Evolutionary conservation across 64 coral and sea anemone species (phyloP), one percentile per base, ranked within the genome.

Genomic region (Dendrophyllia cribrosa): DNA sequence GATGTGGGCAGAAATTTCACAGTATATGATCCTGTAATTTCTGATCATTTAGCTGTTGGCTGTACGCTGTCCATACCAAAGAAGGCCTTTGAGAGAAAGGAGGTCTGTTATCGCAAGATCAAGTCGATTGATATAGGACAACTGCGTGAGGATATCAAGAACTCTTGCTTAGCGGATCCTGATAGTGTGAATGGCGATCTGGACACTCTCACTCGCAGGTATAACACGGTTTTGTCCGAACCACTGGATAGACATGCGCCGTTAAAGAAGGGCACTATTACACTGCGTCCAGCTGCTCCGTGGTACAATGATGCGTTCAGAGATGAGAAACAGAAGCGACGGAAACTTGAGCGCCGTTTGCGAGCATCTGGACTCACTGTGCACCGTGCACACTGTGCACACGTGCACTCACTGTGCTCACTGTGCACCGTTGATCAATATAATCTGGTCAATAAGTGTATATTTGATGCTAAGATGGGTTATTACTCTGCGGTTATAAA

Each of bases 341-440:
- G 85, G 19, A 74, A 22, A 17, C 47, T 74, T 5, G 71, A 88
- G 59, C 66, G 53, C 3, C 75, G 69, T 89, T 85, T 79, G 90
- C 79, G 90, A n/a, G 52, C 47, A 59, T 83, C 89, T 70, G 50
- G 78, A 15, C 75, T 91, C 26, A 83, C 89, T 73, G 79, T 85
- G 23, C 63, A 92, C 58, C 23, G 70, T 3, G 79, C 85, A 76
- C 55, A 75, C 24, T 92, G 21, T 85, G n/a, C n/a, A n/a, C n/a
- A n/a, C n/a, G n/a, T n/a, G n/a, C n/a, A n/a, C n/a, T n/a, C n/a
- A n/a, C n/a, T n/a, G n/a, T n/a, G n/a, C n/a, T n/a, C n/a, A n/a
- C n/a, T n/a, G n/a, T n/a, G n/a, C n/a, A n/a, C n/a, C n/a, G 67
- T 85, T 66, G 90, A 92, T 52, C 89, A 82, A 58, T 82, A 58